phyloP scores from a whole-genome alignment of 2,797 vertebrate species.

The Sebastes glaucus region DNA sequence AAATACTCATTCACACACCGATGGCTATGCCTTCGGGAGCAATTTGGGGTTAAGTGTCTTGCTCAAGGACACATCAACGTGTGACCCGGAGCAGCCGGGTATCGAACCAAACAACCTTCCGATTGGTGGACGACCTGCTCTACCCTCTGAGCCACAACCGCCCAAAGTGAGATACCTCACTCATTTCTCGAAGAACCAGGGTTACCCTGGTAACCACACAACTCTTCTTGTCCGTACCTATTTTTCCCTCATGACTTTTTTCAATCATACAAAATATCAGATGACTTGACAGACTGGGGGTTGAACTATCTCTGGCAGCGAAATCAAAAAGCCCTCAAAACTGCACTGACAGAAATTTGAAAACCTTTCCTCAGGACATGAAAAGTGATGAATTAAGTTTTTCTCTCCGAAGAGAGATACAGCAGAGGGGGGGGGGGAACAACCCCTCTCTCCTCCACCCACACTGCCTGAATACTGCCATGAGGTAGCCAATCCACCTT shows the following conservation, averaged over 20 bases:
- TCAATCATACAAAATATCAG: background rate
- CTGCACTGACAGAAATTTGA: background rate
- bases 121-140: no score
- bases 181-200: background rate
- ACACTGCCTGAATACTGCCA: constrained; percentile 1
- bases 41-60: no score
- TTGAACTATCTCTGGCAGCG: background rate
- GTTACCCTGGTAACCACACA: background rate
- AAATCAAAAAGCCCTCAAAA: constrained; percentile 5
- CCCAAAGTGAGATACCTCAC: background rate
- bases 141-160: no score
- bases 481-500: constrained; percentile 20
- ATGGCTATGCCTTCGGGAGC: no score
- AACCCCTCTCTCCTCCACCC: background rate
- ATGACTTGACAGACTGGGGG: background rate
- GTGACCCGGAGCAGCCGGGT: no score
- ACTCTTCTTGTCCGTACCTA: background rate
- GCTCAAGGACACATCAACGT: no score
- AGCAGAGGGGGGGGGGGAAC: background rate
- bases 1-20: no score
- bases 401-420: background rate
- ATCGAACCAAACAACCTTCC: no score
- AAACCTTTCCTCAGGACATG: background rate
- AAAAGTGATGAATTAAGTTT: constrained; percentile 8
- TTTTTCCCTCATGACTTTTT: background rate